These are phyloP conservation scores for Syngnathoides biaculeatus DNA, from an alignment of 2,113 vertebrate species.

Conservation along the genomic window DNA sequence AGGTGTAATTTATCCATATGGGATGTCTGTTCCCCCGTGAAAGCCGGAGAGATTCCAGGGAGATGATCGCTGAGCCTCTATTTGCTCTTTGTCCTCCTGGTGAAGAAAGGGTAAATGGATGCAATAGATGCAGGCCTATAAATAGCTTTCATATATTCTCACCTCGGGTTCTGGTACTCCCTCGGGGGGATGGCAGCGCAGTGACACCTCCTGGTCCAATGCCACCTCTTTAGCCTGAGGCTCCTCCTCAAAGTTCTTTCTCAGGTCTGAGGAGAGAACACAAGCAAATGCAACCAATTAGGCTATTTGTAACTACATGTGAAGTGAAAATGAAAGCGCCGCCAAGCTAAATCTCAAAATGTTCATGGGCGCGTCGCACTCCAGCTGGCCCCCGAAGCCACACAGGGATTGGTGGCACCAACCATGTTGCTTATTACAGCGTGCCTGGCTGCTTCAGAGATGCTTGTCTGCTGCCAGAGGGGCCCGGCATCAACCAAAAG, in stretches of 20 bases:
- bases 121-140: slow-evolving; percentile 47
- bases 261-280: slow-evolving; percentile 79
- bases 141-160: slow-evolving; percentile 67
- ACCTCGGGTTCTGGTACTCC: slow-evolving; percentile 93
- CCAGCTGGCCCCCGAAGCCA: slow-evolving; percentile 59
- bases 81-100: slow-evolving; percentile 46
- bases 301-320: slow-evolving; percentile 16
- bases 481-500: slow-evolving; percentile 62
- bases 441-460: slow-evolving; percentile 67
- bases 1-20: slow-evolving; percentile 59
- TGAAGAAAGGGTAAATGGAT: slow-evolving; percentile 58
- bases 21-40: slow-evolving; percentile 25
- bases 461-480: slow-evolving; percentile 67
- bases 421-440: slow-evolving; percentile 66
- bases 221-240: slow-evolving; percentile 89
- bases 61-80: slow-evolving; percentile 29
- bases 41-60: slow-evolving; percentile 11
- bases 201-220: slow-evolving; percentile 89
- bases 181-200: slow-evolving; percentile 92
- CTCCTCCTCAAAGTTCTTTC: slow-evolving; percentile 98
- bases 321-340: slow-evolving; percentile 25
- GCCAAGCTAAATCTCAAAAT: slow-evolving; percentile 27
- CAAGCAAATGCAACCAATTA: slow-evolving; percentile 45
- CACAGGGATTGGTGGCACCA: slow-evolving; percentile 56
- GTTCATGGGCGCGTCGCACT: slow-evolving; percentile 37